A percentile compares a stretch with the other conserved stretches of the same genome.
These are phyloP conservation scores for Tetropium fuscum DNA, from an alignment of 2,888 invertebrate genomes.

Conservation along the genomic window DNA sequence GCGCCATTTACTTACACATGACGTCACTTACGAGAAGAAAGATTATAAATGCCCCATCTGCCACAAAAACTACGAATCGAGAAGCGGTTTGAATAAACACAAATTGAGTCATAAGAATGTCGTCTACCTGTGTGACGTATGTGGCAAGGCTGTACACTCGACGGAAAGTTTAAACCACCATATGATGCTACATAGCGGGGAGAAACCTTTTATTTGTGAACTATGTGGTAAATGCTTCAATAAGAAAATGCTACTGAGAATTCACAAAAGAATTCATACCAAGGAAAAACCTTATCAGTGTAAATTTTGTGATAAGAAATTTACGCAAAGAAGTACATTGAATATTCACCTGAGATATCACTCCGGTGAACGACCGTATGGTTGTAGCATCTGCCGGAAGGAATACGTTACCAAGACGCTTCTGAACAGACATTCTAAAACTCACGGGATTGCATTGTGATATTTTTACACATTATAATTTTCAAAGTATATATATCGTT, in stretches of 20 bases:
- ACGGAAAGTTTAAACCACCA: constrained; percentile 55
- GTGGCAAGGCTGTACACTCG: constrained; percentile 53
- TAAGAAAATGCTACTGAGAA: constrained; percentile 45
- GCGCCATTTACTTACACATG: constrained; percentile 9
- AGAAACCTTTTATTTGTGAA: constrained; percentile 41
- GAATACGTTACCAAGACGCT: constrained; percentile 24
- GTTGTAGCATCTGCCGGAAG: constrained; percentile 29
- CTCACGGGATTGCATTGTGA: constrained; percentile 3
- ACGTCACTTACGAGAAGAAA: neutral
- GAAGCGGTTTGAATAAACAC: constrained; percentile 12
- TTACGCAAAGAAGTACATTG: constrained; percentile 25
- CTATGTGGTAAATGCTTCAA: constrained; percentile 67
- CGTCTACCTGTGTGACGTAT: constrained; percentile 49
- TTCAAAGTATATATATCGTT: too few relatives aligned
- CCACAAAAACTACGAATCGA: neutral
- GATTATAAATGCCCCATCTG: neutral
- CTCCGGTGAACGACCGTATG: constrained; percentile 33
- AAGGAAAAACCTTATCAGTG: constrained; percentile 40
- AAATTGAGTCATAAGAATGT: constrained; percentile 4
- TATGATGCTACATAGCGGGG: constrained; percentile 60
- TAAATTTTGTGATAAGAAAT: constrained; percentile 28
- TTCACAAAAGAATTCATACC: constrained; percentile 58
- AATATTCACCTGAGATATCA: constrained; percentile 31
- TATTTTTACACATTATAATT: too few relatives aligned
- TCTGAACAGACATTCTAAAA: constrained; percentile 16